A percentile compares a stretch with the other conserved stretches of the same genome.
Evolutionary conservation across 2,113 vertebrate species (phyloP).

Genomic region (Mandrillus leucophaeus): DNA sequence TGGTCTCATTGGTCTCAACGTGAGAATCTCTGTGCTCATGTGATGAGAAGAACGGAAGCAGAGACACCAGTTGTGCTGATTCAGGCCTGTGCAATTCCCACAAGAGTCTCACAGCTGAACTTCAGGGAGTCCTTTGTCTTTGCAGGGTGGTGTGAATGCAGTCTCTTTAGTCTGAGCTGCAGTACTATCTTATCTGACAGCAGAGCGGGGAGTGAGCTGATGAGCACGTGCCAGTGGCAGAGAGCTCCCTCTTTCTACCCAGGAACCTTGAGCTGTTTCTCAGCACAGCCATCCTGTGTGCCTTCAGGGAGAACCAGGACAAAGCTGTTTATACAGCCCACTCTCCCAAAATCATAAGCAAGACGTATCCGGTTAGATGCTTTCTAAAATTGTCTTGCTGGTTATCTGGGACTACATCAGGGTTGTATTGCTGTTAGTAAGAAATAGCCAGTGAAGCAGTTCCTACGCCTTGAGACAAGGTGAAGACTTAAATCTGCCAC

Average conservation of each 20-base stretch:
- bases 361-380: not conserved
- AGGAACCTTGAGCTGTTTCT: not conserved
- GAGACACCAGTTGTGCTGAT: not conserved
- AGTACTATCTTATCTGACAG: not conserved
- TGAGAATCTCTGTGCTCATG: not conserved
- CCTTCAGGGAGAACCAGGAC: not conserved
- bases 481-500: not conserved
- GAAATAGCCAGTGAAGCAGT: not conserved
- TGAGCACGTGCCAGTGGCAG: not conserved
- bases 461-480: not conserved
- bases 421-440: not conserved
- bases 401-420: not conserved
- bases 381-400: not conserved
- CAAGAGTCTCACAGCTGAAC: not conserved
- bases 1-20: not conserved
- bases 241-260: not conserved
- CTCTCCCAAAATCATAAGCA: not conserved
- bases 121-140: conserved; percentile 39
- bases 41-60: not conserved
- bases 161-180: not conserved
- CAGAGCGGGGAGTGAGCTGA: not conserved
- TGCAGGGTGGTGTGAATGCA: not conserved
- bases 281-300: not conserved
- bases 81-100: not conserved
- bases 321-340: not conserved